A percentile compares a stretch with the other conserved stretches of the same genome.
Evolutionary conservation across 2,113 vertebrate genomes (phyloP).

Genomic region (Loxodonta africana): DNA sequence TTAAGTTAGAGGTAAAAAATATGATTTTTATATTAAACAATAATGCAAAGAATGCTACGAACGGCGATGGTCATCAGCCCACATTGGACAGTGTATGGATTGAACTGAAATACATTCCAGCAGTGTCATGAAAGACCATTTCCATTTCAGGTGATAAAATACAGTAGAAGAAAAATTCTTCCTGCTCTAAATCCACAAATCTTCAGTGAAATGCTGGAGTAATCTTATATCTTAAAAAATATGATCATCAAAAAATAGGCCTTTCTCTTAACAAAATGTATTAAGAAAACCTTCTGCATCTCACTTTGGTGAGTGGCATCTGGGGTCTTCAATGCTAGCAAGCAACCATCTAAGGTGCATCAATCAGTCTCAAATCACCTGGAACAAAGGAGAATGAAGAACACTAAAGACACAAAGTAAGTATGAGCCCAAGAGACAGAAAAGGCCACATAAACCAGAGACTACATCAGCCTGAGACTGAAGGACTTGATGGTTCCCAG

Average conservation of each 20-base stretch:
- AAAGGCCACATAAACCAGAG: too few relatives aligned
- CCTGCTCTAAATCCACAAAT: not conserved
- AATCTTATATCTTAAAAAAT: slow-evolving; percentile 40
- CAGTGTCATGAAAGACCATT: not conserved
- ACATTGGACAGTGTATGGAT: not conserved
- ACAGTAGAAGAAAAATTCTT: not conserved
- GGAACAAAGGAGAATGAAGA: too few relatives aligned
- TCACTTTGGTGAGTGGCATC: too few relatives aligned
- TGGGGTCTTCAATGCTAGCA: too few relatives aligned
- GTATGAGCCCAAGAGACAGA: too few relatives aligned
- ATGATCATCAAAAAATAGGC: not conserved
- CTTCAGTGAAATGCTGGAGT: not conserved
- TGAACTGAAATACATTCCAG: not conserved
- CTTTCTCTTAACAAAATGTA: too few relatives aligned
- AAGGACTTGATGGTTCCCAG: too few relatives aligned
- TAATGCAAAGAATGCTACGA: not conserved
- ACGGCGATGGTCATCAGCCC: not conserved
- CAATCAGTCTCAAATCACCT: too few relatives aligned
- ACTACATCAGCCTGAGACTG: too few relatives aligned
- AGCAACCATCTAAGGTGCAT: too few relatives aligned
- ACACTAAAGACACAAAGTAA: too few relatives aligned
- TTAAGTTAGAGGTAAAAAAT: not conserved
- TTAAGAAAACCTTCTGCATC: too few relatives aligned
- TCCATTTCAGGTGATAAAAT: not conserved
- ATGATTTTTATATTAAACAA: not conserved